These are phyloP conservation scores for Halichoeres trimaculatus DNA, from an alignment of 2,113 vertebrate species.

Conservation along the genomic window DNA sequence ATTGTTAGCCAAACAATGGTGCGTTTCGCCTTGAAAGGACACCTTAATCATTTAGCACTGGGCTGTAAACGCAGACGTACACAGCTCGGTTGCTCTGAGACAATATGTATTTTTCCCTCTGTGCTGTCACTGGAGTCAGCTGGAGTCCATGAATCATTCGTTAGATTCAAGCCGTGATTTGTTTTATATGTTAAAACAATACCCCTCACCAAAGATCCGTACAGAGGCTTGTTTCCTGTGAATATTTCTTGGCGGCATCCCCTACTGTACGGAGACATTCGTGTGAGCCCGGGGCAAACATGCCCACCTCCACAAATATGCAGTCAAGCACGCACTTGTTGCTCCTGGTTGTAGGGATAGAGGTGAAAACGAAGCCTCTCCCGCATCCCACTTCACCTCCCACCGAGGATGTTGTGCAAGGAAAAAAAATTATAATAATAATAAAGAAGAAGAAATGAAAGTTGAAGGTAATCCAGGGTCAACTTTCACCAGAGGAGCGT, in stretches of 20 bases:
- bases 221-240: constrained; percentile 17
- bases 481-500: no score
- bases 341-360: constrained; percentile 44
- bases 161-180: constrained; percentile 35
- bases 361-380: constrained; percentile 53
- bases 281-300: constrained; percentile 64
- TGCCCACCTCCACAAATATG: constrained; percentile 78
- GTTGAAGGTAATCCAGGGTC: background rate
- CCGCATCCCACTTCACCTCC: constrained; percentile 57
- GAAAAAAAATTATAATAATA: background rate
- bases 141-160: constrained; percentile 34
- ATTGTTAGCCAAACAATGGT: constrained; percentile 78
- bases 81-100: constrained; percentile 24
- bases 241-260: constrained; percentile 5
- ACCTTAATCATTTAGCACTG: constrained; percentile 68
- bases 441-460: constrained; percentile 29
- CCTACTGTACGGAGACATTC: constrained; percentile 32
- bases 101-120: constrained; percentile 52
- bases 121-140: constrained; percentile 31
- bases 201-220: no score
- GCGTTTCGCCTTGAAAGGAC: constrained; percentile 71
- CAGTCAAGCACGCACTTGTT: constrained; percentile 77
- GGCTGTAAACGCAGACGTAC: constrained; percentile 48
- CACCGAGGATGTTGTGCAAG: constrained; percentile 53
- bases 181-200: no score